Conservation (phyloP, 2,888 invertebrate genomes). For the Philaethria dido region DNA sequence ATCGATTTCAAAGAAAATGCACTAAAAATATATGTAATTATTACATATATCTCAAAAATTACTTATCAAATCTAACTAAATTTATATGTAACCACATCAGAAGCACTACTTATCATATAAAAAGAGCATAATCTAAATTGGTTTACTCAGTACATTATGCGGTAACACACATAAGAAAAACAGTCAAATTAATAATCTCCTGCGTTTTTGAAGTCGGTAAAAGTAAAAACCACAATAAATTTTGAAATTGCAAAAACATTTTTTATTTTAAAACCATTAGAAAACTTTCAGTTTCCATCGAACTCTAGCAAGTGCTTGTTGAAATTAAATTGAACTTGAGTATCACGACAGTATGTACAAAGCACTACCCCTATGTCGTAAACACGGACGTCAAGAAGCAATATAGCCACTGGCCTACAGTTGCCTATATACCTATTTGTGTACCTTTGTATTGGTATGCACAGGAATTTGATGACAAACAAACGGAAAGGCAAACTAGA, state of each 20-base stretch:
- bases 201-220: no score
- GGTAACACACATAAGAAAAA: no score
- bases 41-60: no score
- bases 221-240: not conserved
- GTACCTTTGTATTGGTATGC: slow-evolving; percentile 4
- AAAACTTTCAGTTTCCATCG: not conserved
- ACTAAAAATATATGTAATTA: no score
- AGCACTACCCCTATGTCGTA: slow-evolving; percentile 24
- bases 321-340: slow-evolving; percentile 18
- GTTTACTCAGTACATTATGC: no score
- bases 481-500: slow-evolving; percentile 20
- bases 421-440: slow-evolving; percentile 12
- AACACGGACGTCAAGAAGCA: slow-evolving; percentile 23
- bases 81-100: no score
- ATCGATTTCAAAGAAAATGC: no score
- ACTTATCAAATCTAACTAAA: no score
- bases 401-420: slow-evolving; percentile 21
- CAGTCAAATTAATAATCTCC: no score
- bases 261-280: not conserved
- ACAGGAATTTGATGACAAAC: slow-evolving; percentile 27
- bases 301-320: slow-evolving; percentile 7
- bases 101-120: no score
- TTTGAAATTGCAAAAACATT: not conserved
- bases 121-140: no score
- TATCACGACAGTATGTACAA: slow-evolving; percentile 22